Evolutionary conservation across 2,888 invertebrate species (phyloP).

Genomic region (Polyommatus iphigenia): DNA sequence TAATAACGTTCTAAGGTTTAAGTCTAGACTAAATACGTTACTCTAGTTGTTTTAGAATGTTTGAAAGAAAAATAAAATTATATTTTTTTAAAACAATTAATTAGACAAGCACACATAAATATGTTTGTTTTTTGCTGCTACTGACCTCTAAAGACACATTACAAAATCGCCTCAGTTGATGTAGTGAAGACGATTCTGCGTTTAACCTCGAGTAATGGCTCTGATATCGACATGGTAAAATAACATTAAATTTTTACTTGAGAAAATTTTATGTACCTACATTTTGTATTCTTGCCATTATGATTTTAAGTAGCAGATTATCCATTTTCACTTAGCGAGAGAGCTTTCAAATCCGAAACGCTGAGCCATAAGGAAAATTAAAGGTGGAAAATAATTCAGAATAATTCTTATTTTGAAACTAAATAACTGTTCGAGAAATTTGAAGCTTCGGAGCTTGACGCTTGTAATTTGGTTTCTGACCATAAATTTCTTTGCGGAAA

Average conservation of each 20-base stretch:
- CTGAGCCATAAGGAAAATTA: constrained; percentile 48
- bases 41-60: not conserved
- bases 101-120: not conserved
- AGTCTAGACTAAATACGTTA: constrained; percentile 9
- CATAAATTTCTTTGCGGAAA: constrained; percentile 72
- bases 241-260: not conserved
- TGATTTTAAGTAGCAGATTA: constrained; percentile 27
- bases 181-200: not conserved
- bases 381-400: constrained; percentile 56
- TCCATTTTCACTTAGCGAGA: constrained; percentile 32
- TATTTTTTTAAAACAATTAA: not conserved
- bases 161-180: not conserved
- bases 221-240: not conserved
- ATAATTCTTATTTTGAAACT: constrained; percentile 55
- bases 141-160: not conserved
- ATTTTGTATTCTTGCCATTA: constrained; percentile 18
- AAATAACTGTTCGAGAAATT: constrained; percentile 6
- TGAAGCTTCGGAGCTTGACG: constrained; percentile 36
- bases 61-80: not conserved
- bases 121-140: not conserved
- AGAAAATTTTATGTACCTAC: constrained; percentile 17
- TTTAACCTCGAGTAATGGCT: not conserved
- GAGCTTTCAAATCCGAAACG: constrained; percentile 27
- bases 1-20: not conserved
- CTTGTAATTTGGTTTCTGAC: constrained; percentile 64